Percentiles rank a stretch among this genome's conserved stretches.
Evolutionary conservation across 2,888 invertebrate genomes (phyloP).

Genomic region (Ectemnius continuus): DNA sequence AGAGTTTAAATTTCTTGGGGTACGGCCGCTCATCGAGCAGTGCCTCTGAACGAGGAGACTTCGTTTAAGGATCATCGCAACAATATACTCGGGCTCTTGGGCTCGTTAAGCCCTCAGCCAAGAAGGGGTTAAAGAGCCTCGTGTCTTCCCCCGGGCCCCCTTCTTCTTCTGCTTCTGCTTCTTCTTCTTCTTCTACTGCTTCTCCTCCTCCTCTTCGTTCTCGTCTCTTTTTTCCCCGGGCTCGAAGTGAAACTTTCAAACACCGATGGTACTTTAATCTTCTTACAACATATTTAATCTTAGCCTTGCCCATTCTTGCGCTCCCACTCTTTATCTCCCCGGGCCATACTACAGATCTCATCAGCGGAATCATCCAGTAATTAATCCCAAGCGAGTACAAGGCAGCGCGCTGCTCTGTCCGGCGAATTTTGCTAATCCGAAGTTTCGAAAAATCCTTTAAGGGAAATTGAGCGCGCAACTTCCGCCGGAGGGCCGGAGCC

Average conservation of each 20-base stretch:
- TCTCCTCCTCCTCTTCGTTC: background rate
- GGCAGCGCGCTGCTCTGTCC: background rate
- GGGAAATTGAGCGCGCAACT: background rate
- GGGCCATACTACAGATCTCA: conserved; percentile 12
- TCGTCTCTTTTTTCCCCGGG: background rate
- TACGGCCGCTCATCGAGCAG: no score
- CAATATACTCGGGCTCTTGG: background rate
- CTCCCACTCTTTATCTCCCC: background rate
- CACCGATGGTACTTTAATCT: conserved; percentile 11
- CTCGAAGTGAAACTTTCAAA: conserved; percentile 15
- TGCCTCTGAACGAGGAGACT: no score
- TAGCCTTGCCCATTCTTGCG: conserved; percentile 13
- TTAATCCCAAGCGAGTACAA: conserved; percentile 17
- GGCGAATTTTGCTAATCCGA: conserved; percentile 27
- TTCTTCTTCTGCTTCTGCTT: conserved; percentile 7
- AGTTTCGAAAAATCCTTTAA: conserved; percentile 7
- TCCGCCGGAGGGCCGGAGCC: no score
- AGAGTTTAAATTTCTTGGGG: background rate
- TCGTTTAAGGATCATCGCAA: conserved; percentile 20
- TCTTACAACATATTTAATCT: conserved; percentile 25
- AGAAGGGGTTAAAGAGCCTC: conserved; percentile 20
- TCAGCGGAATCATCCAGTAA: conserved; percentile 31
- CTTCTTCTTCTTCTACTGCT: conserved; percentile 13
- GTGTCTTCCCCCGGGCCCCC: conserved; percentile 18
- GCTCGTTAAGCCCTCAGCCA: background rate